phyloP scores from a whole-genome alignment of 2,888 invertebrate genomes.

The Leistus spinibarbis region DNA sequence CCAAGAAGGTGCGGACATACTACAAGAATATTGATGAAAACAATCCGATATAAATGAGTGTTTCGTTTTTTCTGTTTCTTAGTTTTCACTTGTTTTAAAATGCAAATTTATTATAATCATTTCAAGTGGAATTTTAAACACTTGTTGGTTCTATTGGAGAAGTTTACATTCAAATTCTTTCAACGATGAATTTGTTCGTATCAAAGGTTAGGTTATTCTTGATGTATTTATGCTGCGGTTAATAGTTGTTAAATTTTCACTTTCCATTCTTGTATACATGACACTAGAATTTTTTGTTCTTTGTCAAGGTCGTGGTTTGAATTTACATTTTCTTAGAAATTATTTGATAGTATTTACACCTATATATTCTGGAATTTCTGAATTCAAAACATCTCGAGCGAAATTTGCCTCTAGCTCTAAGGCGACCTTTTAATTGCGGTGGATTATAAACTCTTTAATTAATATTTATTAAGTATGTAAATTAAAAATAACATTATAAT shows the following conservation, averaged over 20 bases:
- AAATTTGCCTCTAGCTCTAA: no score
- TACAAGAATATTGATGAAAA: slow-evolving; percentile 4
- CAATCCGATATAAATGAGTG: neutral
- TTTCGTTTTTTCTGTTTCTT: slow-evolving; percentile 1
- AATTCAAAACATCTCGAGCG: no score
- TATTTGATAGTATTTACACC: neutral
- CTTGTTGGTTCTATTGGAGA: neutral
- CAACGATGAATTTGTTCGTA: neutral
- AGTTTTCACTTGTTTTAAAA: slow-evolving; percentile 29
- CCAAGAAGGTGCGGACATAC: neutral
- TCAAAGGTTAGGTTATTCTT: slow-evolving; percentile 13
- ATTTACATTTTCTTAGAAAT: neutral
- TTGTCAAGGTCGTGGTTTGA: slow-evolving; percentile 23
- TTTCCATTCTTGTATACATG: slow-evolving; percentile 18
- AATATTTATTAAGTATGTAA: no score
- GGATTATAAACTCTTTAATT: no score
- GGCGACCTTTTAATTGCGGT: no score
- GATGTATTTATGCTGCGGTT: neutral
- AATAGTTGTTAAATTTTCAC: slow-evolving; percentile 10
- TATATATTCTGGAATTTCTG: no score
- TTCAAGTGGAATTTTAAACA: slow-evolving; percentile 3
- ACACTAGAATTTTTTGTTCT: slow-evolving; percentile 20
- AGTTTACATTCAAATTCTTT: slow-evolving; percentile 23
- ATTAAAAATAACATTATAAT: no score
- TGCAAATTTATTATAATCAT: slow-evolving; percentile 28